Evolutionary conservation across 2,888 invertebrate species (phyloP), one percentile per base, ranked within the genome.

Genomic region (Cataglyphis livida): DNA sequence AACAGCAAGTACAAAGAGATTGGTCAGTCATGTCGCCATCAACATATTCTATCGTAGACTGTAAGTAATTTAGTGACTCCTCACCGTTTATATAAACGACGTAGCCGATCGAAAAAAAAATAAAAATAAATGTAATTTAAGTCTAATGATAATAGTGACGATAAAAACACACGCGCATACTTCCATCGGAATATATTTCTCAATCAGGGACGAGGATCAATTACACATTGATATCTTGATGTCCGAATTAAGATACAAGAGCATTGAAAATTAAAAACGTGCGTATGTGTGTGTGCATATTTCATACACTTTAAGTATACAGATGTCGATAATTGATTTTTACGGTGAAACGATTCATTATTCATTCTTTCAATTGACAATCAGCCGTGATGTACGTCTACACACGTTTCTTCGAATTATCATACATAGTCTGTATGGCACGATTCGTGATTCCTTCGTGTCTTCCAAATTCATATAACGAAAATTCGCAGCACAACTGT

Each of bases 401-500:
- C 38, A 74, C 62, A 70, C 25, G 18, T 82, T 79, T 82, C 83
- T 82, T 28, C 35, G 38, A 38, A 62, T 87, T 82, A 48, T 84
- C 81, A 59, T 66, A 71, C 81, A 59, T 66, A 71, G 66, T 73
- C 78, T 41, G 15, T 66, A 54, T 59, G 83, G 66, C 83, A 84
- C 79, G 90, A 89, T 88, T 86, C 82, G 15, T 44, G 86, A 86
- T 87, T 85, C 71, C 79, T 86, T 91, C 89, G 90, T 91, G 91
- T 92, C 92, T 92, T 92, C 91, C 91, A 90, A 86, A 71, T 71
- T 83, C 79, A 51, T 28, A 64, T 79, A 74, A 54, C 21, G 48
- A 12, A 84, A 82, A 64, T 82, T 84, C 62, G 25, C 73, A 81
- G 57, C 79, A 85, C 70, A 64, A 81, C 59, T 83, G 18, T 18